Evolutionary conservation across 2,797 vertebrate genomes (phyloP).

Genomic region (Gastrophryne carolinensis): DNA sequence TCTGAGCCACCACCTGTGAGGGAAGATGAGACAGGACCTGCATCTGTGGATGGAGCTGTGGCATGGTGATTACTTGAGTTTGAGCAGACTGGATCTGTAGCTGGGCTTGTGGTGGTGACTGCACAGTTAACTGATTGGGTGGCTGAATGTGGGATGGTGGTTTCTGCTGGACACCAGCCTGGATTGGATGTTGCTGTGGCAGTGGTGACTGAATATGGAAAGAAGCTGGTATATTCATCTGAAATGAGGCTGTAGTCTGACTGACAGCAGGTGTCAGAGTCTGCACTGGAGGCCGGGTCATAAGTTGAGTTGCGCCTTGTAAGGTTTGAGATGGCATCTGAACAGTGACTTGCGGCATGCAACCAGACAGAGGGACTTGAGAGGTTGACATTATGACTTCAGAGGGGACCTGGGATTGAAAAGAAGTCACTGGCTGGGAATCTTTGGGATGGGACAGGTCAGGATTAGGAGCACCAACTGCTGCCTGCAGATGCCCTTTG

Average conservation of each 20-base stretch:
- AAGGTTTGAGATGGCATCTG: conserved; percentile 63
- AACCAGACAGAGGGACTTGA: conserved; percentile 38
- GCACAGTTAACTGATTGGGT: conserved; percentile 70
- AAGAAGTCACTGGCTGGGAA: conserved; percentile 55
- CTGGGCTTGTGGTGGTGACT: conserved; percentile 73
- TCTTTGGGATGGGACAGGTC: conserved; percentile 62
- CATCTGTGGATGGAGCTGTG: conserved; percentile 85
- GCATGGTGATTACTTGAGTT: conserved; percentile 75
- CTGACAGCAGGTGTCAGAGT: conserved; percentile 49
- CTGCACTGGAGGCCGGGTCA: conserved; percentile 59
- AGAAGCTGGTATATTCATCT: conserved; percentile 74
- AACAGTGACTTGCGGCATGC: conserved; percentile 59
- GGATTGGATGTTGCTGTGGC: conserved; percentile 72
- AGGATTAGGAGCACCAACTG: conserved; percentile 42
- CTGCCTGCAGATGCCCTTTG: conserved; percentile 47
- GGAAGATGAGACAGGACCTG: conserved; percentile 84
- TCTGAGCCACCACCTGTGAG: conserved; percentile 79
- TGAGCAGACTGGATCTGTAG: conserved; percentile 78
- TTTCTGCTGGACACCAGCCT: conserved; percentile 72
- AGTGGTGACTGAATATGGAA: conserved; percentile 79
- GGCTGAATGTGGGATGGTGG: conserved; percentile 64
- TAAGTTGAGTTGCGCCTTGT: conserved; percentile 63
- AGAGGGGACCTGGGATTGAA: conserved; percentile 55
- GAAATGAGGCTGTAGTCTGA: conserved; percentile 66
- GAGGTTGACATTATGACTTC: conserved; percentile 60